A percentile compares a stretch with the other conserved stretches of the same genome.
Conservation (phyloP, 1,140 invertebrate species). For the Drosophila oshimai region DNA sequence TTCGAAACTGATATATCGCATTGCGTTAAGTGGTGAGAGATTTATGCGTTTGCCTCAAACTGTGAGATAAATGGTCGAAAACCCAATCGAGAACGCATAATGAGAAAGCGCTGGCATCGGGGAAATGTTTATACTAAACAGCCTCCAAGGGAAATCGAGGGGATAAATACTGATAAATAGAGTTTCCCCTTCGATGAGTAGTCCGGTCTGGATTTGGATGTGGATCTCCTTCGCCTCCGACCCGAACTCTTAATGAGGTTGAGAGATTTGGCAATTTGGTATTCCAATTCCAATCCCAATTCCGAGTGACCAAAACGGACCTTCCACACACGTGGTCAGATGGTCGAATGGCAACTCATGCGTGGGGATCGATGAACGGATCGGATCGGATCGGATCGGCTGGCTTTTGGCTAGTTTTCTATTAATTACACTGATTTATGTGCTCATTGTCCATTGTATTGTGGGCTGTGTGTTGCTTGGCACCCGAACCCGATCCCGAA, state of each 20-base stretch:
- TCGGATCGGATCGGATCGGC: neutral
- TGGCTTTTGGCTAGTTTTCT: constrained; percentile 70
- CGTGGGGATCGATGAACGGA: constrained; percentile 34
- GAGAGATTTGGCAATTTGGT: constrained; percentile 37
- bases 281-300: neutral
- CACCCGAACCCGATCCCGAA: neutral
- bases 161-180: constrained; percentile 53
- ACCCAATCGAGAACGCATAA: constrained; percentile 47
- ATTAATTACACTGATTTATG: constrained; percentile 82
- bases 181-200: constrained; percentile 10
- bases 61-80: constrained; percentile 78
- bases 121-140: constrained; percentile 50
- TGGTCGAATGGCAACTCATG: constrained; percentile 18
- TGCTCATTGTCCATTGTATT: constrained; percentile 80
- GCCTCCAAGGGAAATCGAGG: neutral
- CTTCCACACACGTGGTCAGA: constrained; percentile 10
- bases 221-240: neutral
- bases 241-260: constrained; percentile 20
- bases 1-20: constrained; percentile 74
- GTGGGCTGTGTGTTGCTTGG: neutral
- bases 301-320: constrained; percentile 24
- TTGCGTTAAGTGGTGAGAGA: constrained; percentile 61
- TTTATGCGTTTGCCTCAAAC: constrained; percentile 82
- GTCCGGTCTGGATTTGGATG: neutral
- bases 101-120: constrained; percentile 28